These are phyloP conservation scores for Cryptocephalus moraei DNA, from an alignment of 2,888 invertebrate species.

Conservation along the genomic window DNA sequence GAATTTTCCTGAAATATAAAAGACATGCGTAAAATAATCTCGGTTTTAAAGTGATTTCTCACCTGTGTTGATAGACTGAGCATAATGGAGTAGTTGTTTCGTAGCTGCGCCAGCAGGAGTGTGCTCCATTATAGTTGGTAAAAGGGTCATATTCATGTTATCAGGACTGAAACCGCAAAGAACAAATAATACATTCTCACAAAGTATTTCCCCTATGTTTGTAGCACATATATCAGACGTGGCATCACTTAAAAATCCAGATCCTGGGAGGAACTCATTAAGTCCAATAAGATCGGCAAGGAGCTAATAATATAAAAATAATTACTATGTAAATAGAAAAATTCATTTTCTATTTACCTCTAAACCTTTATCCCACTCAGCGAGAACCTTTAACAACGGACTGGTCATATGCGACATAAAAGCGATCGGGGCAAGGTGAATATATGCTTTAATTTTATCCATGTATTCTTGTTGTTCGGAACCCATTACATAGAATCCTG, in stretches of 20 bases:
- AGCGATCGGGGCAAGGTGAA: slow-evolving; percentile 60
- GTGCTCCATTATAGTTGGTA: slow-evolving; percentile 20
- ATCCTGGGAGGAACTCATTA: slow-evolving; percentile 56
- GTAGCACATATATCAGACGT: slow-evolving; percentile 6
- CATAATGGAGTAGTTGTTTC: slow-evolving; percentile 62
- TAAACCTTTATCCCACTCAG: slow-evolving; percentile 17
- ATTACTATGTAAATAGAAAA: not conserved
- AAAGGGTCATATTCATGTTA: slow-evolving; percentile 28
- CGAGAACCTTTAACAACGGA: slow-evolving; percentile 21
- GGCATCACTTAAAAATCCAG: slow-evolving; percentile 32
- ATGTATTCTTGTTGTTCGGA: slow-evolving; percentile 55
- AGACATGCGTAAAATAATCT: not conserved
- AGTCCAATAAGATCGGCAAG: slow-evolving; percentile 33
- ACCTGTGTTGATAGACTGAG: slow-evolving; percentile 48
- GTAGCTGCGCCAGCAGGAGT: slow-evolving; percentile 41
- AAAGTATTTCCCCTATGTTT: slow-evolving; percentile 15
- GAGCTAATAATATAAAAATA: slow-evolving; percentile 2
- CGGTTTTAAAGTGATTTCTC: slow-evolving; percentile 18
- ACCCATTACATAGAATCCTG: slow-evolving; percentile 55
- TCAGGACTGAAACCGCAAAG: slow-evolving; percentile 29
- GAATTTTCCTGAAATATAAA: slow-evolving; percentile 12
- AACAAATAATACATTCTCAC: slow-evolving; percentile 29
- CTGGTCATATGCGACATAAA: slow-evolving; percentile 45
- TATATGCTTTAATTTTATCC: slow-evolving; percentile 52
- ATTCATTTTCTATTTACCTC: slow-evolving; percentile 12